phyloP scores from a whole-genome alignment of 30 jellyfish, hydroid and myxozoan genomes.

The Sanderia malayensis region DNA sequence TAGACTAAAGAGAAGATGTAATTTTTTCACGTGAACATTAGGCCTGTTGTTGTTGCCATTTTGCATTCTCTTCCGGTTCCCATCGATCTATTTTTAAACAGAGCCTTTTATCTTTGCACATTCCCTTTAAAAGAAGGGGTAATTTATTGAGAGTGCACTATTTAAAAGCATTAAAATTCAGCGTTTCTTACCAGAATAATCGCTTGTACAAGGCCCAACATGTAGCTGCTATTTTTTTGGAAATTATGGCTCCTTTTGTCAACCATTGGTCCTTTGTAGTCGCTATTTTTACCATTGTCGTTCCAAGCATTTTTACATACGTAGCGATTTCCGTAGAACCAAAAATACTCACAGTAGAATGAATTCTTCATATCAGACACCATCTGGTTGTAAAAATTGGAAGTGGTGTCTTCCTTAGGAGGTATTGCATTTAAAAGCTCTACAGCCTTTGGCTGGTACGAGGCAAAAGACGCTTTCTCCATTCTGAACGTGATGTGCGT shows the following conservation, averaged over 20 bases:
- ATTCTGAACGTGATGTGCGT: slow-evolving; percentile 12
- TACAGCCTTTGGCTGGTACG: background rate
- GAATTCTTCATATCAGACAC: background rate
- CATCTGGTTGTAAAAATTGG: background rate
- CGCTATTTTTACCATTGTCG: background rate
- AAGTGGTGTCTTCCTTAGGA: background rate
- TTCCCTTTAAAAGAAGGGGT: no score
- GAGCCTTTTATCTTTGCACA: no score
- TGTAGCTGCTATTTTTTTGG: background rate
- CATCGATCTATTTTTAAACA: no score
- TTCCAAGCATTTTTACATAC: slow-evolving; percentile 3
- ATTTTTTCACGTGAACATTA: no score
- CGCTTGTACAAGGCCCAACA: slow-evolving; percentile 15
- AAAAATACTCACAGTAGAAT: slow-evolving; percentile 9
- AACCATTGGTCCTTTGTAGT: background rate
- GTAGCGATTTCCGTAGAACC: background rate
- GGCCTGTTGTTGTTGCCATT: no score
- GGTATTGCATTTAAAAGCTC: background rate
- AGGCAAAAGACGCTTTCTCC: slow-evolving; percentile 1
- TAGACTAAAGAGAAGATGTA: no score
- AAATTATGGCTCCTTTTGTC: background rate
- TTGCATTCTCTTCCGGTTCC: no score
- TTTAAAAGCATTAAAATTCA: no score
- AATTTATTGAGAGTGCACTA: no score
- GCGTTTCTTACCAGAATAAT: background rate